phyloP scores from a whole-genome alignment of 2,888 invertebrate species.

The Lasioglossum zephyrum region DNA sequence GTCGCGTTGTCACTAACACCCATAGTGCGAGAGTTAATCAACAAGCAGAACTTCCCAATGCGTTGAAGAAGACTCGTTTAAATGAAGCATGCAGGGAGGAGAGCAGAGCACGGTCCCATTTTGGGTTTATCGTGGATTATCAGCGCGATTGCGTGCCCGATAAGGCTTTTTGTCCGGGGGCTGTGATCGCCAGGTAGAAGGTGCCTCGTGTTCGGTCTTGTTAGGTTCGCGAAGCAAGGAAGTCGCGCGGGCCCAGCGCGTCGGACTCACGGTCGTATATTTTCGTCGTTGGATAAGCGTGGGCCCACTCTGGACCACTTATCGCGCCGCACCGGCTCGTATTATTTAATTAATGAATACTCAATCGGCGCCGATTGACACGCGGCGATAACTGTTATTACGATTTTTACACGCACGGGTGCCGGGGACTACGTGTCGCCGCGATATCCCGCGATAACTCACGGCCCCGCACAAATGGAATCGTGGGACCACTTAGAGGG shows the following conservation, averaged over 20 bases:
- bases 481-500: constrained; percentile 67
- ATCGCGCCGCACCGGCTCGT: constrained; percentile 60
- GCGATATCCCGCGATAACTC: constrained; percentile 70
- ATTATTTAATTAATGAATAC: constrained; percentile 81
- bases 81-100: not conserved
- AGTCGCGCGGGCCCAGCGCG: constrained; percentile 33
- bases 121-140: constrained; percentile 8
- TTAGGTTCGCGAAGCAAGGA: constrained; percentile 37
- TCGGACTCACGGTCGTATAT: constrained; percentile 36
- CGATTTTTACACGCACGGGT: constrained; percentile 73
- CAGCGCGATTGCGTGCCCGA: constrained; percentile 40
- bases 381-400: constrained; percentile 76
- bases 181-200: constrained; percentile 28
- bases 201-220: constrained; percentile 24
- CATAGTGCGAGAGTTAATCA: too few species aligned
- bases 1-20: too few species aligned
- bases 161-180: constrained; percentile 42
- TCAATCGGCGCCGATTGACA: constrained; percentile 72
- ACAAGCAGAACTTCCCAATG: not conserved
- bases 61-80: not conserved
- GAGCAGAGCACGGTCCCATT: not conserved
- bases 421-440: constrained; percentile 61
- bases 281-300: constrained; percentile 56
- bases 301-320: constrained; percentile 48
- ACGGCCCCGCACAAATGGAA: constrained; percentile 48